Evolutionary conservation across 2,888 invertebrate genomes (phyloP).

Genomic region (Xestia sexstrigata): DNA sequence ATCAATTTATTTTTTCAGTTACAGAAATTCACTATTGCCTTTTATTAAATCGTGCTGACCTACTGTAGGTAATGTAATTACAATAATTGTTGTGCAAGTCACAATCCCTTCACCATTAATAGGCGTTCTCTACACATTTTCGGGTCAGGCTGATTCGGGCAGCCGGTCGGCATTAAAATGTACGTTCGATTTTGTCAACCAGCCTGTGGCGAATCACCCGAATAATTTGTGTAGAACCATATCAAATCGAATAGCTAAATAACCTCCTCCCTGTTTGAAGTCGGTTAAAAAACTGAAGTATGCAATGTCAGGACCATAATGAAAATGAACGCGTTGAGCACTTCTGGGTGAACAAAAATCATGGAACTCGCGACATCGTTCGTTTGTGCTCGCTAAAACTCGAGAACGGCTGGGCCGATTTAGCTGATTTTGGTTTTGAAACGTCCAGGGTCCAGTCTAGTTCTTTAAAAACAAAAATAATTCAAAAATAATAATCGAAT

Average conservation of each 20-base stretch:
- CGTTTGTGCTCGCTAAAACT: too few relatives aligned
- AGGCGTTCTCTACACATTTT: not conserved
- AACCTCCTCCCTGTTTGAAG: too few relatives aligned
- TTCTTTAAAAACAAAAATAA: too few relatives aligned
- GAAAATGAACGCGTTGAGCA: not conserved
- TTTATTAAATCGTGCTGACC: conserved; percentile 4
- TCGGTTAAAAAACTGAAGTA: too few relatives aligned
- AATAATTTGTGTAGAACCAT: not conserved
- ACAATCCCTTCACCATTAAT: not conserved
- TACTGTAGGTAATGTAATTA: not conserved
- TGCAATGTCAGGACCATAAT: not conserved
- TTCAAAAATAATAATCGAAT: too few relatives aligned
- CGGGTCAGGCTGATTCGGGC: fast-evolving
- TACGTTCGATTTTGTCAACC: not conserved
- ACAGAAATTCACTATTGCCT: conserved; percentile 18
- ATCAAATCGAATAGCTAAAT: too few relatives aligned
- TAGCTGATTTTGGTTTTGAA: too few relatives aligned
- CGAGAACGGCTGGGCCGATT: too few relatives aligned
- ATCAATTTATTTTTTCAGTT: conserved; percentile 31
- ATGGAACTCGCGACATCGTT: too few relatives aligned
- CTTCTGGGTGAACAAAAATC: too few relatives aligned
- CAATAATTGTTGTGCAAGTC: not conserved
- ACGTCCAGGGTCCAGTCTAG: too few relatives aligned
- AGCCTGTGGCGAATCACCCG: not conserved
- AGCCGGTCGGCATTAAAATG: not conserved